Conservation (phyloP, 1,140 invertebrate species). For the Drosophila bocqueti region DNA sequence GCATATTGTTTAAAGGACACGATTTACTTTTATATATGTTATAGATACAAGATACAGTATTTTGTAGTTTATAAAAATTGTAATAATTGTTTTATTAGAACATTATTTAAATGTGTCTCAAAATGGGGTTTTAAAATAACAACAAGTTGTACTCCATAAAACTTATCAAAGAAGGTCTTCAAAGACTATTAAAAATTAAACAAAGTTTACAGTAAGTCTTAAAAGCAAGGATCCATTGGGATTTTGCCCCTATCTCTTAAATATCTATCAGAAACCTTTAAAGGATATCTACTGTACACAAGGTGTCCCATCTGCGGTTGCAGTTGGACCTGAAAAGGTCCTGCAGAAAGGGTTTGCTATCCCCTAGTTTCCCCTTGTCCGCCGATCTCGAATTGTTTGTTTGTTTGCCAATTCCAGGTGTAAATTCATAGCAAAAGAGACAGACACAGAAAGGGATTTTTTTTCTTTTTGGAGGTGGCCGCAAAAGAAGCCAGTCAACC, state of each 20-base stretch:
- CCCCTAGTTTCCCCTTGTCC: constrained; percentile 18
- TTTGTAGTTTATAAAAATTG: background rate
- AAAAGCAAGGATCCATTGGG: background rate
- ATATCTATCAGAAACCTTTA: background rate
- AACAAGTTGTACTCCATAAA: background rate
- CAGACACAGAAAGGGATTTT: constrained; percentile 44
- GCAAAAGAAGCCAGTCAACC: constrained; percentile 61
- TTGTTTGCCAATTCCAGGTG: constrained; percentile 82
- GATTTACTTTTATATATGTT: background rate
- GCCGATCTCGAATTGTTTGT: constrained; percentile 37
- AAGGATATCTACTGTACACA: constrained; percentile 28
- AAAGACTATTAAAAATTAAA: background rate
- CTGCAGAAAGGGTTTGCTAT: constrained; percentile 62
- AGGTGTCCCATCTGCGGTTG: constrained; percentile 69
- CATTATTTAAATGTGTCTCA: background rate
- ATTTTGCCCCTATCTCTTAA: too few species aligned
- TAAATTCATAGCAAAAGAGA: constrained; percentile 66
- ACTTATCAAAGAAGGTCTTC: background rate
- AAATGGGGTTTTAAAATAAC: background rate
- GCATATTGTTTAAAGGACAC: background rate
- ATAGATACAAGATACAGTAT: background rate
- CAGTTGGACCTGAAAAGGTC: constrained; percentile 50
- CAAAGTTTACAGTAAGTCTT: background rate
- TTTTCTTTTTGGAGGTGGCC: constrained; percentile 13
- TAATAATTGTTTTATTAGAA: background rate